These are phyloP conservation scores for Petrosia ficiformis DNA, from an alignment of 37 sponge, comb jelly and placozoan genomes.

Conservation along the genomic window DNA sequence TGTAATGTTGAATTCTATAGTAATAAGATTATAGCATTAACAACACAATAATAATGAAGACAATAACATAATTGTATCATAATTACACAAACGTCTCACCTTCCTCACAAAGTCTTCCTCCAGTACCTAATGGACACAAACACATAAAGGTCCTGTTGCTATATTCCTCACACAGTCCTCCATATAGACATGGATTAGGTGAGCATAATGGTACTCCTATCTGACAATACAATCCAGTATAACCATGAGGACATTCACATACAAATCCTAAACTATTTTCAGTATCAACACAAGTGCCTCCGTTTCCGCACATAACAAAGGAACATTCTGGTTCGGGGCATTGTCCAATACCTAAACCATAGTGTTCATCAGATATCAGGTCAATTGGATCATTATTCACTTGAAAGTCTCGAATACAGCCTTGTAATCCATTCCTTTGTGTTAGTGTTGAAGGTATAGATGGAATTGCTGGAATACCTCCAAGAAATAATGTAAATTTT, in stretches of 20 bases:
- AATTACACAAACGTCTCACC: conserved; percentile 15
- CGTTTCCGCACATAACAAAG: conserved; percentile 58
- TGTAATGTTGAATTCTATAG: conserved; percentile 18
- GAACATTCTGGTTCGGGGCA: conserved; percentile 45
- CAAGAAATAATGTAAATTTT: conserved; percentile 36
- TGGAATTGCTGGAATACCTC: conserved; percentile 34
- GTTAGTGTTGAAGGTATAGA: background rate
- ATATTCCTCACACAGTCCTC: conserved; percentile 40
- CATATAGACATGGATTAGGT: conserved; percentile 61
- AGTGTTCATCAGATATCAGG: background rate
- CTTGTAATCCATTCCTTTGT: conserved; percentile 23
- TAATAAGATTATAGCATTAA: background rate
- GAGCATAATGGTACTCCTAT: conserved; percentile 9
- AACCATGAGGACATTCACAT: conserved; percentile 53
- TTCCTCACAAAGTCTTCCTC: conserved; percentile 61
- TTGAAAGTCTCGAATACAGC: conserved; percentile 45
- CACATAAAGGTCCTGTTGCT: conserved; percentile 37
- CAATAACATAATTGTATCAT: background rate
- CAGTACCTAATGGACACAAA: conserved; percentile 46
- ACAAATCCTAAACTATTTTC: conserved; percentile 3
- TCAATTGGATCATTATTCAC: background rate
- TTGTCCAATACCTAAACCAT: conserved; percentile 14
- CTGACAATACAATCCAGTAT: conserved; percentile 54
- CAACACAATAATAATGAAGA: too few species aligned
- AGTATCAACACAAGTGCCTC: conserved; percentile 37